A percentile compares a stretch with the other conserved stretches of the same genome.
These are phyloP conservation scores for Rhynchotus rufescens DNA, from an alignment of 2,797 vertebrate genomes.

Conservation along the genomic window DNA sequence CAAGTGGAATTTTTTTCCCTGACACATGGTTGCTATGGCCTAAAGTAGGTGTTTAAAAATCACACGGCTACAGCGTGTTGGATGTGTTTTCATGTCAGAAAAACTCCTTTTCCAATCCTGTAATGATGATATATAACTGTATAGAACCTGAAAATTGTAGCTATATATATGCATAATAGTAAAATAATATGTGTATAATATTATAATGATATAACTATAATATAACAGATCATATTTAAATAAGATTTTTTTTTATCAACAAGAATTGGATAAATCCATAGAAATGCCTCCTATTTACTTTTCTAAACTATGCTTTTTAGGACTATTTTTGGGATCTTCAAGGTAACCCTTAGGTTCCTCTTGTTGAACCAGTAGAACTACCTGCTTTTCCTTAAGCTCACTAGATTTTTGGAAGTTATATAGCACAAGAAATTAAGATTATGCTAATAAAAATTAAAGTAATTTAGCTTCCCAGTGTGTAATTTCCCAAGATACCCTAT, in stretches of 20 bases:
- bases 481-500: background rate
- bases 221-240: background rate
- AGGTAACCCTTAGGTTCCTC: background rate
- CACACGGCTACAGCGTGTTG: background rate
- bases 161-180: background rate
- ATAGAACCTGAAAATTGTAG: background rate
- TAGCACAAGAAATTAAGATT: background rate
- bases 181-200: too few species aligned
- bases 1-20: background rate
- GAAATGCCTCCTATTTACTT: background rate
- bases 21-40: background rate
- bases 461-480: background rate
- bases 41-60: background rate
- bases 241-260: background rate
- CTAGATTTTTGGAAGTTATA: background rate
- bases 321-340: background rate
- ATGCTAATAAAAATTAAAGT: background rate
- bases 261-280: background rate
- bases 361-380: background rate
- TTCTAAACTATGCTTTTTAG: background rate
- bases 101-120: background rate
- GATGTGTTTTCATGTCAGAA: background rate
- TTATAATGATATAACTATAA: too few species aligned
- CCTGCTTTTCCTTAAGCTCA: background rate
- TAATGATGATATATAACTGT: fast-evolving